Conservation (phyloP, 2,888 invertebrate species). For the Ctena decussata region DNA sequence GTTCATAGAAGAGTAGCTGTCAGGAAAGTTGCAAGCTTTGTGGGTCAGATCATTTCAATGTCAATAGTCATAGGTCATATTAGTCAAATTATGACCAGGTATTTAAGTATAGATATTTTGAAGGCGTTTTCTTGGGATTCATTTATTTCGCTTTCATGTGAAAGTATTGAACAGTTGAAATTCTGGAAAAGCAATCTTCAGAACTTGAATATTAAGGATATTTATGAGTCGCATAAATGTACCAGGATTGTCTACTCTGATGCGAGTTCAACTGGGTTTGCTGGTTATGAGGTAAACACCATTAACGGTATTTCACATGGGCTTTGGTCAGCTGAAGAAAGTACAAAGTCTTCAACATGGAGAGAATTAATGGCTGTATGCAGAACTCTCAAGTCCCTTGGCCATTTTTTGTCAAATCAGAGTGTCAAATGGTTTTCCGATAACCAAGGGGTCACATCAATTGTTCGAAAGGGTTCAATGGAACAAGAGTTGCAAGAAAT, state of each 20-base stretch:
- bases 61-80: slow-evolving; percentile 60
- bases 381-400: slow-evolving; percentile 10
- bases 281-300: slow-evolving; percentile 27
- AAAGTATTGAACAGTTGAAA: slow-evolving; percentile 23
- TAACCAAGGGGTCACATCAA: slow-evolving; percentile 21
- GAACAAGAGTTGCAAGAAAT: slow-evolving; percentile 38
- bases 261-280: slow-evolving; percentile 28
- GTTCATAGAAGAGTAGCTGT: slow-evolving; percentile 16
- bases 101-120: slow-evolving; percentile 50
- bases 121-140: slow-evolving; percentile 28
- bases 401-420: background rate
- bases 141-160: slow-evolving; percentile 23
- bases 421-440: slow-evolving; percentile 42
- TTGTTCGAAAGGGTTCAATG: slow-evolving; percentile 40
- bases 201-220: background rate
- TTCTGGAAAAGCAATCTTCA: background rate
- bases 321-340: slow-evolving; percentile 3
- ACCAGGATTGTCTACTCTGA: slow-evolving; percentile 26
- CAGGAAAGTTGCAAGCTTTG: slow-evolving; percentile 53
- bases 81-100: slow-evolving; percentile 59
- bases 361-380: slow-evolving; percentile 28
- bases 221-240: background rate
- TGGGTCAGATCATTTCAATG: slow-evolving; percentile 64
- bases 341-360: slow-evolving; percentile 27
- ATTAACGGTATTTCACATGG: slow-evolving; percentile 25